Evolutionary conservation across 2,113 vertebrate species (phyloP), one percentile per base, ranked within the genome.

Genomic region (Rhinoptilus africanus): DNA sequence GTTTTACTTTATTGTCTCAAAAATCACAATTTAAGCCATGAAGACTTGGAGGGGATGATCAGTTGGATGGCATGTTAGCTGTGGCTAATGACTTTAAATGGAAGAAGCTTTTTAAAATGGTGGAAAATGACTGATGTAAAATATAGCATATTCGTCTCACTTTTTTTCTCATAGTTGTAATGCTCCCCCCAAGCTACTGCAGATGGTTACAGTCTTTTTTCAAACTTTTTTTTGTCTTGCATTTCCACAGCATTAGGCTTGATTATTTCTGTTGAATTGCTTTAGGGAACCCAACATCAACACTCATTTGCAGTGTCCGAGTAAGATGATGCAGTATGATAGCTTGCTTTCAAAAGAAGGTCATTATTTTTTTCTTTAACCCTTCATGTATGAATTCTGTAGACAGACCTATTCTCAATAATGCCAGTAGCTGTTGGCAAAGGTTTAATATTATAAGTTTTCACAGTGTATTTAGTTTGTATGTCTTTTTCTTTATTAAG

Each of bases 251-350:
- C 39, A 91, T 92, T 95, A 94, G 57, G 43, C 76, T 92, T 89
- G 60, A 92, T 95, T 91, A 92, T 91, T 96, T 95, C 73, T 89
- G 76, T 91, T 75, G 73, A 90, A 92, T 85, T 92, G 88, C 97
- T 94, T 75, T 84, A 93, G 95, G 94, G 93, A 92, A 62, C 34
- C 51, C 56, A 93, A 71, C 85, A 92, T 91, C 92, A 91, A 86
- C 66, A 32, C 4, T 91, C 73, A 68, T 94, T 93, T 93, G 76
- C 64, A 92, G 27, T 77, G 92, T 77, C 73, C 19, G 35, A 94
- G 51, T 19, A 77, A 43, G 68, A 84, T 71, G 56, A 94, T 95
- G 79, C 41, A 75, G 34, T 78, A 28, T 60, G 92, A 91, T 92
- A 78, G 64, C 41, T 73, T 76, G 53, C 45, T 69, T 81, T 80